Percentiles rank a stretch among this genome's conserved stretches.
Conservation (phyloP, 2,113 vertebrate species). For the Baryphthengus martii region DNA sequence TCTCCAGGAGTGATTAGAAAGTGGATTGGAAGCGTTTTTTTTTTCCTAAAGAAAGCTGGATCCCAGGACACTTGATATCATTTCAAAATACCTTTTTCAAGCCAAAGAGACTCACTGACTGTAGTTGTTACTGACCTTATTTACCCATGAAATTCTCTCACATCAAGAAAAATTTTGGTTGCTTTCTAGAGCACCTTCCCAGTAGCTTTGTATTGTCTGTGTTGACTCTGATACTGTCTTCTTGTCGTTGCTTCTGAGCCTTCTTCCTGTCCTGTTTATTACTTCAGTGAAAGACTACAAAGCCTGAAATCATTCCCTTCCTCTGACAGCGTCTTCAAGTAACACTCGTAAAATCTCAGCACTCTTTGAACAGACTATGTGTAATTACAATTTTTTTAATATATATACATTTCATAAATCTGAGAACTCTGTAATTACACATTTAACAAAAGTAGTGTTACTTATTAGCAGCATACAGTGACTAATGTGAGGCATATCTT, state of each 20-base stretch:
- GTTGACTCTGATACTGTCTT: not conserved
- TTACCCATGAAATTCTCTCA: not conserved
- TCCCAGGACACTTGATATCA: not conserved
- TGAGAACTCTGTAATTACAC: not conserved
- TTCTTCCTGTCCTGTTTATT: not conserved
- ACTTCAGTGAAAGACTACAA: not conserved
- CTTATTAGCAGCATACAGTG: not conserved
- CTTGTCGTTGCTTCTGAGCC: not conserved
- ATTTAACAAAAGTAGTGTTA: not conserved
- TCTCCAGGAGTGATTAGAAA: not conserved
- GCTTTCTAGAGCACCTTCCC: not conserved
- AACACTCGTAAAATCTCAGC: not conserved
- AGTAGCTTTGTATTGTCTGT: not conserved
- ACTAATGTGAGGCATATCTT: not conserved
- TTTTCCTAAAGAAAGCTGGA: not conserved
- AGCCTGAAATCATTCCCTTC: not conserved
- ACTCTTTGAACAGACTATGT: not conserved
- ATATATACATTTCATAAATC: not conserved
- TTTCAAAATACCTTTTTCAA: not conserved
- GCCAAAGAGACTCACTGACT: too few relatives aligned
- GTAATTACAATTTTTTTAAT: too few relatives aligned
- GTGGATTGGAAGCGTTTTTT: not conserved
- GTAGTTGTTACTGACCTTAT: not conserved
- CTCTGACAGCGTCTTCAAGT: not conserved
- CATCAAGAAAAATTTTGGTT: not conserved